These are phyloP conservation scores for Acronicta aceris DNA, from an alignment of 2,888 invertebrate genomes.

Conservation along the genomic window DNA sequence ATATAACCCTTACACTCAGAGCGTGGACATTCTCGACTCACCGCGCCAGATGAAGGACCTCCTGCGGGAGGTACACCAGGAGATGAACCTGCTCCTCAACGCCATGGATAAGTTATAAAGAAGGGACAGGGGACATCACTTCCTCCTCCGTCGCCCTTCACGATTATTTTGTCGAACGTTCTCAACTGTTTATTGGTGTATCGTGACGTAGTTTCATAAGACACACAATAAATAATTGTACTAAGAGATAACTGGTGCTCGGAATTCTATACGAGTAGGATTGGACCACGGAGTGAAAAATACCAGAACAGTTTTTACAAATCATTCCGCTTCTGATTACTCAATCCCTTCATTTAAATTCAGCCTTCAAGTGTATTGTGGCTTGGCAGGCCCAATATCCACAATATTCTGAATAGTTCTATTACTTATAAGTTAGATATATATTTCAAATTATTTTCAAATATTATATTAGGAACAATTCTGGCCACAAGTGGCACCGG, in stretches of 20 bases:
- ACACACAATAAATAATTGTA: background rate
- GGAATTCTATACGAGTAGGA: background rate
- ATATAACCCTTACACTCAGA: conserved; percentile 98
- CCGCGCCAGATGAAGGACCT: conserved; percentile 96
- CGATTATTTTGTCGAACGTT: background rate
- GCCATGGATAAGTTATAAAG: conserved; percentile 92
- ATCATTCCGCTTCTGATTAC: no score
- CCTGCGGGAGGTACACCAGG: conserved; percentile 93
- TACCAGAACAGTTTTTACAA: no score
- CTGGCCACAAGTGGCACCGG: no score
- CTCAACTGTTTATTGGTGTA: background rate
- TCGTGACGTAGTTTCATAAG: background rate
- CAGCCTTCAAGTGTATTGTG: conserved; percentile 1
- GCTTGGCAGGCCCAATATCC: conserved; percentile 38
- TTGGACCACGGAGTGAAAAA: background rate
- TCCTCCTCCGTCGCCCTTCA: no score
- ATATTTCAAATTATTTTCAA: no score
- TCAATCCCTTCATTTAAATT: background rate
- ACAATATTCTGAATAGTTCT: background rate
- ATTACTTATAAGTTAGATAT: no score
- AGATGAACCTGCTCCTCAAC: conserved; percentile 94
- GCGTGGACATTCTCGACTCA: conserved; percentile 97
- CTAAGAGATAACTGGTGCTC: conserved; percentile 4
- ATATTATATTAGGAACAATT: no score
- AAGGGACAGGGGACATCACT: background rate